Percentiles rank a stretch among this genome's conserved stretches.
These are phyloP conservation scores for Lepidostoma basale DNA, from an alignment of 1,140 invertebrate species.

Conservation along the genomic window DNA sequence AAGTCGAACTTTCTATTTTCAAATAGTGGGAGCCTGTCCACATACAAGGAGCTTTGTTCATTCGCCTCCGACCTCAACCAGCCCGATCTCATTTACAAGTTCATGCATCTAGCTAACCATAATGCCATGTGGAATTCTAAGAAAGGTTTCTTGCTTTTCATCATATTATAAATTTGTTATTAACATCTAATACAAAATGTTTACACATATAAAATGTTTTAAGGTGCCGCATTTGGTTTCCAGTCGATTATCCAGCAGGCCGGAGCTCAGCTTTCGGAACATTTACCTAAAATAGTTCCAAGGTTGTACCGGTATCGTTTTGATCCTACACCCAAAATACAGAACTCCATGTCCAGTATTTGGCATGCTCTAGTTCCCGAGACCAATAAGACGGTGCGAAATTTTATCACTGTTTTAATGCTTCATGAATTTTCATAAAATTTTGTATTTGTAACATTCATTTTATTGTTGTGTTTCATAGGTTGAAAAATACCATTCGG, in stretches of 20 bases:
- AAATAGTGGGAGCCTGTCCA: slow-evolving; percentile 80
- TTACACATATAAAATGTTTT: background rate
- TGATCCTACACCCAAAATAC: slow-evolving; percentile 89
- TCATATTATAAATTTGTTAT: background rate
- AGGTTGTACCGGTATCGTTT: slow-evolving; percentile 88
- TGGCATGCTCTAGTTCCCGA: slow-evolving; percentile 89
- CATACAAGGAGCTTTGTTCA: slow-evolving; percentile 93
- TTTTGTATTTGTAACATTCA: background rate
- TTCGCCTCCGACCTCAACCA: slow-evolving; percentile 92
- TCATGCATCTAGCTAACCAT: slow-evolving; percentile 93
- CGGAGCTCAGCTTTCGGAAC: slow-evolving; percentile 79
- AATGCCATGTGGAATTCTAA: slow-evolving; percentile 94
- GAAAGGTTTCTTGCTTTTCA: slow-evolving; percentile 54
- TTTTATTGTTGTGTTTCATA: slow-evolving; percentile 50
- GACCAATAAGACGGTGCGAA: slow-evolving; percentile 76
- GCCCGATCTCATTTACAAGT: slow-evolving; percentile 93
- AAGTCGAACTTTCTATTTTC: background rate
- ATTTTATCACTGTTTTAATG: background rate
- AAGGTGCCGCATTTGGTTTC: slow-evolving; percentile 91
- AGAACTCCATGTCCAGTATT: slow-evolving; percentile 89
- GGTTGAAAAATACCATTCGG: slow-evolving; percentile 86
- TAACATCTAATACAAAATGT: background rate
- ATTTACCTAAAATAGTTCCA: slow-evolving; percentile 85
- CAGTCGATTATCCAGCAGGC: slow-evolving; percentile 81
- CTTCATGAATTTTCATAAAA: background rate